These are phyloP conservation scores for Chiloscyllium plagiosum DNA, from an alignment of 2,113 vertebrate species.

Conservation along the genomic window DNA sequence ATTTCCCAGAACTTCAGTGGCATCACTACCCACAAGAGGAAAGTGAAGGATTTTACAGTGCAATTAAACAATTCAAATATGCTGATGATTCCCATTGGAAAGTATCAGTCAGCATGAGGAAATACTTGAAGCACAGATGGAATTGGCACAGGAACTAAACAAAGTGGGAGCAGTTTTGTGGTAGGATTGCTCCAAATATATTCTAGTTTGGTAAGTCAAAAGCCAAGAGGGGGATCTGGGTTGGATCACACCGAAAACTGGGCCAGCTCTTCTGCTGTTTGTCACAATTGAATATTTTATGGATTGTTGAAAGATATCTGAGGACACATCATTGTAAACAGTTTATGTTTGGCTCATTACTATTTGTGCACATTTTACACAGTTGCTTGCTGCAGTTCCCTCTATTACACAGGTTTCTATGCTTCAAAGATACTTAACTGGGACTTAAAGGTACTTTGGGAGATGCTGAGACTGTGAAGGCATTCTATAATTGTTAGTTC, in stretches of 20 bases:
- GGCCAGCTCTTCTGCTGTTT: not conserved
- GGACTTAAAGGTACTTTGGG: not conserved
- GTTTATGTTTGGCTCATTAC: not conserved
- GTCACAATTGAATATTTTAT: not conserved
- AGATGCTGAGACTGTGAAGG: not conserved
- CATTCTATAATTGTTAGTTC: not conserved
- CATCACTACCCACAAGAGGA: not conserved
- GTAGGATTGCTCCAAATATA: not conserved
- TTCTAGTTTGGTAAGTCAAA: not conserved
- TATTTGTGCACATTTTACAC: not conserved
- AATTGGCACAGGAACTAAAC: not conserved
- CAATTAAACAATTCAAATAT: not conserved
- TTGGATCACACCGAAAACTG: not conserved
- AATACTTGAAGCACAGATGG: not conserved
- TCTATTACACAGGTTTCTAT: not conserved
- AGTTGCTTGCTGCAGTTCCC: not conserved
- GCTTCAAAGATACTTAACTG: slow-evolving; percentile 15
- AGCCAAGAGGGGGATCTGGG: not conserved
- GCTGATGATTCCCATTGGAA: not conserved
- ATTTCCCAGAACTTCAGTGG: not conserved
- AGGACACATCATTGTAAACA: not conserved
- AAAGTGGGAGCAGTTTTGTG: not conserved
- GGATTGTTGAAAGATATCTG: not conserved
- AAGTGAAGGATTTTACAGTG: not conserved
- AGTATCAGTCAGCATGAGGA: not conserved